Percentiles rank a stretch among this genome's conserved stretches.
These are phyloP conservation scores for Dasysyrphus albostriatus DNA, from an alignment of 2,888 invertebrate species.

Conservation along the genomic window DNA sequence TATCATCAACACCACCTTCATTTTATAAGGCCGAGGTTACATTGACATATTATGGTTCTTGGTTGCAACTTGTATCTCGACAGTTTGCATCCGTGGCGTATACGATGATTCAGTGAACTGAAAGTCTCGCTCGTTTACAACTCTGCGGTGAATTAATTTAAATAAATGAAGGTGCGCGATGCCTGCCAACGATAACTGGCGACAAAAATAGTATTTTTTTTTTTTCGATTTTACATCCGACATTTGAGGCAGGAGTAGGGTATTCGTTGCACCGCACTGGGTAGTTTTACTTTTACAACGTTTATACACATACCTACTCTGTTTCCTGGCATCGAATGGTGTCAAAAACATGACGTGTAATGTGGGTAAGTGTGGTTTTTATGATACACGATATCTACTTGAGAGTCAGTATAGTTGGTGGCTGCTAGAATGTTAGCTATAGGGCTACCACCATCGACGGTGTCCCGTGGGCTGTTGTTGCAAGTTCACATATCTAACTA, in stretches of 20 bases:
- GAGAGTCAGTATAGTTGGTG: conserved; percentile 55
- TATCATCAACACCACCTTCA: background rate
- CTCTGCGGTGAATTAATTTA: conserved; percentile 75
- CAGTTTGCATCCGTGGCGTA: conserved; percentile 6
- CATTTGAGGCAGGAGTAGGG: conserved; percentile 43
- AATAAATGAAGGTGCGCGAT: conserved; percentile 74
- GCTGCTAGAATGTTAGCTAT: conserved; percentile 38
- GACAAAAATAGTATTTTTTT: conserved; percentile 32
- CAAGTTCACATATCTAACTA: background rate
- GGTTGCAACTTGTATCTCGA: conserved; percentile 23
- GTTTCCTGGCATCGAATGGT: conserved; percentile 67
- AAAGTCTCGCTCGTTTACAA: conserved; percentile 60
- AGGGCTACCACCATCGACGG: conserved; percentile 34
- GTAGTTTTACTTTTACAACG: conserved; percentile 16
- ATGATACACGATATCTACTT: conserved; percentile 70
- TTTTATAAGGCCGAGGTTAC: conserved; percentile 60
- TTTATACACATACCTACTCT: conserved; percentile 11
- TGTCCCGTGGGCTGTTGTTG: conserved; percentile 32
- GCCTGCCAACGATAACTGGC: conserved; percentile 64
- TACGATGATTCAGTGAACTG: conserved; percentile 58
- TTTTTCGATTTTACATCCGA: conserved; percentile 14
- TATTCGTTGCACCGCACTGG: conserved; percentile 37
- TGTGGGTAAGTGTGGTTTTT: conserved; percentile 75
- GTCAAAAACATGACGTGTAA: conserved; percentile 75
- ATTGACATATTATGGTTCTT: conserved; percentile 34